Base-by-base conservation (phyloP, 2,888 invertebrate species). In the Sarcophaga caerulescens region DNA sequence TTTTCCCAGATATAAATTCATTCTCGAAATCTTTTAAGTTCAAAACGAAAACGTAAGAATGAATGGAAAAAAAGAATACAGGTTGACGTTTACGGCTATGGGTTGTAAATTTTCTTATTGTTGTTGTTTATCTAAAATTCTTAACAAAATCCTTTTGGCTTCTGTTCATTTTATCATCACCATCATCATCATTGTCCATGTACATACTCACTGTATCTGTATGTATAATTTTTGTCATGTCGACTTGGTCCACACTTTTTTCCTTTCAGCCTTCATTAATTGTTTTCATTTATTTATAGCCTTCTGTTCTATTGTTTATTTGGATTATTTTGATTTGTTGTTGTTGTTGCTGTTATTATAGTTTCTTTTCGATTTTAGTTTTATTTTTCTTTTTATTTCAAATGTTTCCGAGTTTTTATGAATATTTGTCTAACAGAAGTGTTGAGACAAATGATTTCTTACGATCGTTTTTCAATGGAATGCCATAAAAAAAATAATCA, bases 141-240 rank as follows among this genome's bases (percentile, higher is more conserved):
- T 81, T 69, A 60, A 84, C 66, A 70, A 85, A 86, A 84, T 86
- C 86, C 86, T 86, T 86, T 86, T 86, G 83, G 81, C 84, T 86
- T 84, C 84, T 86, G 86, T 87, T 70, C 76, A 77, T 81, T 85
- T 85, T 83, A 82, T 80, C 85, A 83, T 80, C 82, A 80, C 74
- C n/a, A 80, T 25, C 25, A 25, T 0, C 35, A 35, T 35, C 35
- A 8, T 0, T 85, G 74, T 74, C 76, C 85, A 44, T 75, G 78
- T 80, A n/a, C n/a, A n/a, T n/a, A 81, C 12, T 17, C 17, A 52
- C 17, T 52, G 4, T 0, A 17, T 52, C 52, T 17, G 52, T 17
- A 52, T 52, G 14, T 14, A 14, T 14, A 12, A 2, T 52, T 52
- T 52, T 52, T 52, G 52, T 52, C 52, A 52, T 35, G 35, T 52